These are phyloP conservation scores for Styela plicata DNA, from an alignment of 23 tunicate species.

Conservation along the genomic window DNA sequence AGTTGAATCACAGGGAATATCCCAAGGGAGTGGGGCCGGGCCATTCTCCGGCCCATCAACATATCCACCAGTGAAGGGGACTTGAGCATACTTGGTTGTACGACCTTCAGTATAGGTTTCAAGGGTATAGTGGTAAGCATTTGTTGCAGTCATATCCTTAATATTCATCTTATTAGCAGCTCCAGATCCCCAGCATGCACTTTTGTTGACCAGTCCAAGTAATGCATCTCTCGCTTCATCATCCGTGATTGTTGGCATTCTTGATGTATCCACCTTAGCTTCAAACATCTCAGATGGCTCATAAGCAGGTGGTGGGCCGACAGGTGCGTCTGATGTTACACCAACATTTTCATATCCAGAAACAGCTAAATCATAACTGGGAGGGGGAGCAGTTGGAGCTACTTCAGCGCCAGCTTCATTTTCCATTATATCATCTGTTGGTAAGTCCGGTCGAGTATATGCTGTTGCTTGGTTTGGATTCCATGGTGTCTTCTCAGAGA, in stretches of 20 bases:
- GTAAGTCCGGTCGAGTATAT: slow-evolving; percentile 35
- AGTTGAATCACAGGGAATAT: slow-evolving; percentile 39
- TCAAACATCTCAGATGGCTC: slow-evolving; percentile 10
- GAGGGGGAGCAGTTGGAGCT: neutral
- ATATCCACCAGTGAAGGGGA: slow-evolving; percentile 79
- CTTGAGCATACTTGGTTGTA: slow-evolving; percentile 58
- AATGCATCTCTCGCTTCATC: slow-evolving; percentile 88
- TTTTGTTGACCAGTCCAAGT: slow-evolving; percentile 54
- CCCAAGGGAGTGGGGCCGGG: slow-evolving; percentile 89
- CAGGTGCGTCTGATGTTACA: slow-evolving; percentile 32
- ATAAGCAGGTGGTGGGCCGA: slow-evolving; percentile 72
- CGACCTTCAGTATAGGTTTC: slow-evolving; percentile 85
- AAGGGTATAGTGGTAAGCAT: slow-evolving; percentile 82
- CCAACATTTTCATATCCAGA: slow-evolving; percentile 64
- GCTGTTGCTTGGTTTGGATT: slow-evolving; percentile 26
- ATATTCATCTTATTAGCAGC: slow-evolving; percentile 74
- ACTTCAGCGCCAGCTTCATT: slow-evolving; percentile 30
- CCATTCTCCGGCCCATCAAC: slow-evolving; percentile 86
- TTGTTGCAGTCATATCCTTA: slow-evolving; percentile 62
- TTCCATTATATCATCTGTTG: slow-evolving; percentile 57
- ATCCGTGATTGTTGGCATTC: slow-evolving; percentile 45
- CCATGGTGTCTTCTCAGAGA: slow-evolving; percentile 20
- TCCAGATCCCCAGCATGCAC: slow-evolving; percentile 75
- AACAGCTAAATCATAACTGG: slow-evolving; percentile 39
- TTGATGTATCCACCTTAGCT: neutral